phyloP scores from a whole-genome alignment of 2,113 vertebrate genomes.

The Crypturellus undulatus region DNA sequence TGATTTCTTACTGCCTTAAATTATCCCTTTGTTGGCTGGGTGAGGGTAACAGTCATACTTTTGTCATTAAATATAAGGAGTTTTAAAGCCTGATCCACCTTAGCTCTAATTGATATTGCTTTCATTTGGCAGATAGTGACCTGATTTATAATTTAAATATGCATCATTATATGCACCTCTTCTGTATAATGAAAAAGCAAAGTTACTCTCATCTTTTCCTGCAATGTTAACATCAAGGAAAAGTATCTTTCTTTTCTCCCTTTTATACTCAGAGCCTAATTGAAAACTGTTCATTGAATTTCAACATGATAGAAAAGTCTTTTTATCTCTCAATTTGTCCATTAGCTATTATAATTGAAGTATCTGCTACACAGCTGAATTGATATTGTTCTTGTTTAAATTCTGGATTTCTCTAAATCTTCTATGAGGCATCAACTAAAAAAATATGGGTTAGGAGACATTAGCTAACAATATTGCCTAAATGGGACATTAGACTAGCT shows the following conservation, averaged over 20 bases:
- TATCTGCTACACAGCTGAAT: slow-evolving; percentile 80
- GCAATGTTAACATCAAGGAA: slow-evolving; percentile 86
- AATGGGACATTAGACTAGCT: slow-evolving; percentile 9
- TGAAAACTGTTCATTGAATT: slow-evolving; percentile 89
- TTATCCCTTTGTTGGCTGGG: slow-evolving; percentile 86
- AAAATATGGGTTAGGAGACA: slow-evolving; percentile 14
- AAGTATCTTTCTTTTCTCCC: slow-evolving; percentile 77
- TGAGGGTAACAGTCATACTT: slow-evolving; percentile 86
- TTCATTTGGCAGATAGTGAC: slow-evolving; percentile 86
- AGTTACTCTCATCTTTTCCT: slow-evolving; percentile 84
- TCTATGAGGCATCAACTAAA: slow-evolving; percentile 70
- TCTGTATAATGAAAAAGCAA: slow-evolving; percentile 83
- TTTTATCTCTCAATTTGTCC: slow-evolving; percentile 88
- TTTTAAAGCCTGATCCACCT: slow-evolving; percentile 85
- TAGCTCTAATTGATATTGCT: slow-evolving; percentile 87
- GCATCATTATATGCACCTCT: slow-evolving; percentile 83
- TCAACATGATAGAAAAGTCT: slow-evolving; percentile 84
- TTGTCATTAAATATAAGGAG: slow-evolving; percentile 89
- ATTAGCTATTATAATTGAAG: slow-evolving; percentile 87
- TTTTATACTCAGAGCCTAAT: slow-evolving; percentile 84
- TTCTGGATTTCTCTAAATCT: slow-evolving; percentile 79
- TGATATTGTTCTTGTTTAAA: slow-evolving; percentile 85
- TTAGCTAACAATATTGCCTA: background rate
- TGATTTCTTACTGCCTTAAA: slow-evolving; percentile 88
- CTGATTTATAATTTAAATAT: slow-evolving; percentile 91